Base-by-base conservation (phyloP, 1,140 invertebrate species). In the Cherax quadricarinatus region DNA sequence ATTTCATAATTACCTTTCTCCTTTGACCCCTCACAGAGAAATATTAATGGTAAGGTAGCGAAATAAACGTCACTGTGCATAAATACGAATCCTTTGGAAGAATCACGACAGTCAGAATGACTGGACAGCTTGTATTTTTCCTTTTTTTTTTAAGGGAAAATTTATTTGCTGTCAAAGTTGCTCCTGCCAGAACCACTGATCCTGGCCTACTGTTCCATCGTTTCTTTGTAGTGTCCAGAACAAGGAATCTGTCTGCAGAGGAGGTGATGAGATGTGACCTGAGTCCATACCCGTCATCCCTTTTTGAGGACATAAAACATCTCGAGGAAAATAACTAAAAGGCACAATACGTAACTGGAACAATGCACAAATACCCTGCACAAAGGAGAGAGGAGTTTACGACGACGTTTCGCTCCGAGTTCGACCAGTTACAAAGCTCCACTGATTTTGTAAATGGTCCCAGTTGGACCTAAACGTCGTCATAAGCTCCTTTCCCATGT, bases 1-100 rank as follows among this genome's bases (percentile, higher is more conserved):
- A 73, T 14, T 49, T 18, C 60, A 86, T 86, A 1, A 75, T 86
- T 62, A 73, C 85, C 85, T 51, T 73, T 86, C 85, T 86, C 62
- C 60, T 73, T 48, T 73, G 85, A 86, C 49, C 62, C 85, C 62
- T n/a, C 85, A 86, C 73, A 73, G 16, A 73, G 70, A n/a, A 41
- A 41, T 41, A 73, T 41, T 73, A 70, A 73, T 10, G 62, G 70
- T 30, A 41, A 73, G 16, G 85, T 86, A 62, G 85, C 85, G n/a
- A 73, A 53, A 6, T n/a, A 86, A 14, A 62, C 62, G 49, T 86
- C 60, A 85, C 14, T 85, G 83, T 41, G 30, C 83, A 85, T 85
- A 51, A 85, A 66, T 85, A 85, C 51, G 83, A 85, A 85, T 21
- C 83, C 51, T 6, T 85, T 85, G 83, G 53, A 60, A 51, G 51